Percentiles rank a stretch among this genome's conserved stretches.
Evolutionary conservation across 2,888 invertebrate genomes (phyloP).

Genomic region (Bruchidius siliquastri): DNA sequence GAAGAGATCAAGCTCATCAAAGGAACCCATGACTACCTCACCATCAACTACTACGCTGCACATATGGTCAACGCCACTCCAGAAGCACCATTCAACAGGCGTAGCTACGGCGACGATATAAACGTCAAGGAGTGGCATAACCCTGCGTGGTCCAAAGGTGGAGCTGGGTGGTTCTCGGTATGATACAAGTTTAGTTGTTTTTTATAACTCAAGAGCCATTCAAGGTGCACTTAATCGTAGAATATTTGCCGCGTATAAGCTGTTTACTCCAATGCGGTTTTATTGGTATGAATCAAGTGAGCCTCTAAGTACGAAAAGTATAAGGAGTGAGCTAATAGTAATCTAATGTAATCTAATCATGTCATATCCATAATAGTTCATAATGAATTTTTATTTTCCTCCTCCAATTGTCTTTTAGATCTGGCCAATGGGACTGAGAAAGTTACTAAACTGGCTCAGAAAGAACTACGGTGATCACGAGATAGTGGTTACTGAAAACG

Average conservation of each 20-base stretch:
- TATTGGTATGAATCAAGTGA: too few species aligned
- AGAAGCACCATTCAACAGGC: neutral
- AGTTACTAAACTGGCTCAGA: constrained; percentile 5
- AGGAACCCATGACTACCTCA: constrained; percentile 67
- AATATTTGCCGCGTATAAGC: too few species aligned
- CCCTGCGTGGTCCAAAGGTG: constrained; percentile 49
- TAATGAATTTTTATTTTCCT: too few species aligned
- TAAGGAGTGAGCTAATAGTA: too few species aligned
- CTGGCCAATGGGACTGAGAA: neutral
- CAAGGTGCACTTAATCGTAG: too few species aligned
- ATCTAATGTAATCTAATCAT: too few species aligned
- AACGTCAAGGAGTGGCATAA: neutral
- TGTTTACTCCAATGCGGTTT: too few species aligned
- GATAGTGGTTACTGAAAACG: constrained; percentile 7
- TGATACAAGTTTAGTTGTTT: neutral
- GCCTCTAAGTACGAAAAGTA: too few species aligned
- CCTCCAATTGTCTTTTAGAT: neutral
- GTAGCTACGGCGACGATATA: constrained; percentile 30
- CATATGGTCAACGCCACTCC: constrained; percentile 42
- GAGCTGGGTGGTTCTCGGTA: constrained; percentile 13
- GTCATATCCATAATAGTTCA: too few species aligned
- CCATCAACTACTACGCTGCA: constrained; percentile 69
- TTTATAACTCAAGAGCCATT: too few species aligned
- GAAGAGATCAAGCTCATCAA: constrained; percentile 57
- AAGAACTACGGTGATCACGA: constrained; percentile 5